Conservation (phyloP, 2,797 vertebrate species). For the Tapera naevia region DNA sequence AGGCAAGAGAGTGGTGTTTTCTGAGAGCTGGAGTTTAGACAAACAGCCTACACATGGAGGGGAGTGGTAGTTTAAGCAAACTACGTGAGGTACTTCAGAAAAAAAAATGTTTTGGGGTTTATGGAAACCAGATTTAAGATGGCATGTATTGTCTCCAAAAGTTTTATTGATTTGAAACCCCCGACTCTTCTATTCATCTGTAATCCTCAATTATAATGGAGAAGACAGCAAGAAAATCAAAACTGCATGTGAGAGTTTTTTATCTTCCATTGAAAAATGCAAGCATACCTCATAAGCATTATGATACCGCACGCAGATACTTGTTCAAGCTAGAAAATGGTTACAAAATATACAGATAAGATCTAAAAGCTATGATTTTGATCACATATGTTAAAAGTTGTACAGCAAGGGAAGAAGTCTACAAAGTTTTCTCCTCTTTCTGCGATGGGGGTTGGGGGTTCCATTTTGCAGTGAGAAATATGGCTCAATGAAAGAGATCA, state of each 20-base stretch:
- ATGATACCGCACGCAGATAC: neutral
- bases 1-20: neutral
- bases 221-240: neutral
- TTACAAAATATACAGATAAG: neutral
- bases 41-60: neutral
- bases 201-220: neutral
- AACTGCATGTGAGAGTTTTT: neutral
- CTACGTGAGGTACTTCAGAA: neutral
- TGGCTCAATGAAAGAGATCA: rapidly evolving
- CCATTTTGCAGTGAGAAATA: neutral
- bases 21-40: neutral
- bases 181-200: neutral
- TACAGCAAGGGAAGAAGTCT: neutral
- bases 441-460: neutral
- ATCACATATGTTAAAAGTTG: neutral
- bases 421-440: neutral
- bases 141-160: neutral
- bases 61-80: neutral
- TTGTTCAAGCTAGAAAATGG: neutral
- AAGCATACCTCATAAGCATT: neutral
- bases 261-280: neutral
- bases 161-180: neutral
- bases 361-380: neutral
- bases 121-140: too few relatives aligned
- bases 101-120: neutral